These are phyloP conservation scores for Parascotia fuliginaria DNA, from an alignment of 2,888 invertebrate genomes.

Conservation along the genomic window DNA sequence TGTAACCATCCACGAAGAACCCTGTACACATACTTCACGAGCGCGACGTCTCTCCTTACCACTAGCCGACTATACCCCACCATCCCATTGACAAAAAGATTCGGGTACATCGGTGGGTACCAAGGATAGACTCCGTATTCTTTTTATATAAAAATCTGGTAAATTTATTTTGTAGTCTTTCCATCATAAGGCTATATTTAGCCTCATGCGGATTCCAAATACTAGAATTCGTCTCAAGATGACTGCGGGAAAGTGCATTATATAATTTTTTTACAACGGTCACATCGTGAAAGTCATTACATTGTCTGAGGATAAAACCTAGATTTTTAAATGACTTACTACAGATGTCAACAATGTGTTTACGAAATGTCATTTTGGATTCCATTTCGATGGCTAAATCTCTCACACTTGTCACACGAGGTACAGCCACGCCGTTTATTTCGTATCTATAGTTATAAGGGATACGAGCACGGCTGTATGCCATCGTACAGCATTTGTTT, in stretches of 20 bases:
- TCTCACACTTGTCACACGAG: not conserved
- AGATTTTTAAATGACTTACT: not conserved
- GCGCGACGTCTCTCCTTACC: not conserved
- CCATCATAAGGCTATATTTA: conserved; percentile 1
- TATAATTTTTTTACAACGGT: not conserved
- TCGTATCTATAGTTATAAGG: not conserved
- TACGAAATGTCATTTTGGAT: not conserved
- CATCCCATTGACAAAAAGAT: conserved; percentile 1
- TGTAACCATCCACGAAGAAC: not conserved
- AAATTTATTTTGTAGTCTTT: not conserved
- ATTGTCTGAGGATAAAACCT: not conserved
- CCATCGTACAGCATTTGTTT: not conserved
- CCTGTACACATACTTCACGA: not conserved
- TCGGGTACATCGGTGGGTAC: not conserved
- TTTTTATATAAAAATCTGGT: not conserved
- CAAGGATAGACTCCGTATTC: not conserved
- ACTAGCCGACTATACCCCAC: not conserved
- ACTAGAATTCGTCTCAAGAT: not conserved
- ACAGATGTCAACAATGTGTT: not conserved
- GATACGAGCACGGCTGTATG: not conserved
- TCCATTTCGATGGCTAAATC: not conserved
- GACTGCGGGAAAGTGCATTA: not conserved
- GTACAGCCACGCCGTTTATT: not conserved
- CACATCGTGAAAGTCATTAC: not conserved
- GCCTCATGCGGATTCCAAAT: not conserved